A percentile compares a stretch with the other conserved stretches of the same genome.
Evolutionary conservation across 2,113 vertebrate species (phyloP).

Genomic region (Phylloscopus trochiloides): DNA sequence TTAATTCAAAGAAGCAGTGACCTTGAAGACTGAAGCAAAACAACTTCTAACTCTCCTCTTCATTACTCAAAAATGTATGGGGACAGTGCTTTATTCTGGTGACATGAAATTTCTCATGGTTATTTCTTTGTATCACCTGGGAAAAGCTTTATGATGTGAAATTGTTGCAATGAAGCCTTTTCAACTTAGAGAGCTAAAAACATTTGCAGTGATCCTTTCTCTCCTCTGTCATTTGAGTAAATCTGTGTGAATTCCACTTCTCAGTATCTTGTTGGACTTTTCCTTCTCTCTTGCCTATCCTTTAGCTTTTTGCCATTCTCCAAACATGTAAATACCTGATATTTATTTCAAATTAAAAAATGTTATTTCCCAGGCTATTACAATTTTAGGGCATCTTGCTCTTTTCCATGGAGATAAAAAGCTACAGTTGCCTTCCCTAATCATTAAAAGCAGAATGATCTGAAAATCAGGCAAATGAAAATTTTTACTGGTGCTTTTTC

Average conservation of each 20-base stretch:
- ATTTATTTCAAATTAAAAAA: not conserved
- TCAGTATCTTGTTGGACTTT: not conserved
- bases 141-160: not conserved
- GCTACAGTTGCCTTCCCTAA: not conserved
- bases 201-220: not conserved
- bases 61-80: accelerated
- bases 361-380: not conserved
- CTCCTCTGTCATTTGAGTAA: not conserved
- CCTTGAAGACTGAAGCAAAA: not conserved
- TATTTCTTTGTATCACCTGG: not conserved
- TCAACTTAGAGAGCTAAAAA: not conserved
- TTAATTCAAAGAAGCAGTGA: not conserved
- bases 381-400: not conserved
- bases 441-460: not conserved
- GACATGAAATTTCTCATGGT: not conserved
- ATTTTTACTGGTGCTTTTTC: not conserved
- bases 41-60: not conserved
- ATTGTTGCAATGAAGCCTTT: not conserved
- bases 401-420: not conserved
- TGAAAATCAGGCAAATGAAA: not conserved
- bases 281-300: not conserved
- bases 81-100: not conserved
- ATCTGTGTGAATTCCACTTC: not conserved
- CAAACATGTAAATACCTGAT: not conserved
- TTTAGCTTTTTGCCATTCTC: not conserved